These are phyloP conservation scores for Dexiosoma caninum DNA, from an alignment of 2,888 invertebrate genomes.

Conservation along the genomic window DNA sequence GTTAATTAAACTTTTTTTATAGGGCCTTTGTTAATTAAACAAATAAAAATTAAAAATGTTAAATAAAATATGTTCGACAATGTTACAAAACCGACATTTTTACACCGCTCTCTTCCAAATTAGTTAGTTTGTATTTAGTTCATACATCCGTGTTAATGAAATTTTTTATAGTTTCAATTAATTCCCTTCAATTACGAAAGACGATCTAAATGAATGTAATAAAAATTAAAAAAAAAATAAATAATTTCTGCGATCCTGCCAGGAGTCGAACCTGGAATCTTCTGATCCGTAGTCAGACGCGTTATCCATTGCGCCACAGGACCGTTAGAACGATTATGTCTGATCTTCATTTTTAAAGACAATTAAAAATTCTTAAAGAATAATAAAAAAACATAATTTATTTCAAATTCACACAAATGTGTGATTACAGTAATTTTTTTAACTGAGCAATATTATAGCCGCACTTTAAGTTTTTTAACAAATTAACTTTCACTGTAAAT, in stretches of 20 bases:
- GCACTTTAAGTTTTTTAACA: no score
- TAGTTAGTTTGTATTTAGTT: background rate
- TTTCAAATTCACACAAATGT: no score
- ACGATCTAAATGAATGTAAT: background rate
- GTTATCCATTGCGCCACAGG: constrained; percentile 79
- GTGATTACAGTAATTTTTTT: no score
- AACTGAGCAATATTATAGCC: no score
- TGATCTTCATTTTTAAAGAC: no score
- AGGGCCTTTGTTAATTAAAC: constrained; percentile 6
- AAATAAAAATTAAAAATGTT: background rate
- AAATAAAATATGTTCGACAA: background rate
- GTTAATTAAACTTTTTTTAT: constrained; percentile 9
- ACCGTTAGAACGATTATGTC: constrained; percentile 64
- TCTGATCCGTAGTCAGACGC: constrained; percentile 79
- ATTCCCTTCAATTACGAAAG: background rate
- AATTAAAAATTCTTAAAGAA: no score
- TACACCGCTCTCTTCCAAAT: background rate
- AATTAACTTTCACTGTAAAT: no score
- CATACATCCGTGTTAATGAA: background rate
- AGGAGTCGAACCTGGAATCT: constrained; percentile 79
- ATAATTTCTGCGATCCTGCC: constrained; percentile 56
- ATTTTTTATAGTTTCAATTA: constrained; percentile 1
- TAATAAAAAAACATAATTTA: no score
- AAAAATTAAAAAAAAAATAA: background rate
- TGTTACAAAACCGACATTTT: background rate